These are phyloP conservation scores for Panthera leo DNA, from an alignment of 2,113 vertebrate genomes.

Conservation along the genomic window DNA sequence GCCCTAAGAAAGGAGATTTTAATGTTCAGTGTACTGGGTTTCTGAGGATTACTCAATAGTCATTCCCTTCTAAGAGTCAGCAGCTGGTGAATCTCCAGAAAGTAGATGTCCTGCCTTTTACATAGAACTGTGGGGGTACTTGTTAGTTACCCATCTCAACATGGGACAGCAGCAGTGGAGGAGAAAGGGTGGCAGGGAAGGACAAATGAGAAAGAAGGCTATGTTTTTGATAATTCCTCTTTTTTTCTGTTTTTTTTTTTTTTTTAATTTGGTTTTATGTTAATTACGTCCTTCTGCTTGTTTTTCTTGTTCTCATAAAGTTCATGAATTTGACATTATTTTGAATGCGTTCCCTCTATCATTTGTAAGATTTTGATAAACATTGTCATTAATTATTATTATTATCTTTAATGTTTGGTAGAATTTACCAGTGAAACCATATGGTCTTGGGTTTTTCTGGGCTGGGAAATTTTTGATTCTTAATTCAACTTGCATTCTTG, in stretches of 20 bases:
- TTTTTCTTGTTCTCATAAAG: neutral
- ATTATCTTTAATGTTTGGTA: neutral
- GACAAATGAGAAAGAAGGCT: neutral
- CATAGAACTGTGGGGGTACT: neutral
- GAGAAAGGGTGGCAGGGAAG: neutral
- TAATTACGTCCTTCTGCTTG: neutral
- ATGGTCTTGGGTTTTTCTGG: neutral
- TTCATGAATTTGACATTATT: neutral
- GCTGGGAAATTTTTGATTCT: neutral
- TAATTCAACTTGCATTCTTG: neutral
- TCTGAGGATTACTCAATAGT: neutral
- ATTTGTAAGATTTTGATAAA: neutral
- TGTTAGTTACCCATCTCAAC: neutral
- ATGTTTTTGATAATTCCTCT: neutral
- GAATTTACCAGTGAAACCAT: neutral
- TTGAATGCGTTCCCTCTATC: neutral
- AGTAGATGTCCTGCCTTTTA: too few species aligned
- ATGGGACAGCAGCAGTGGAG: neutral
- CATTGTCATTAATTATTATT: neutral
- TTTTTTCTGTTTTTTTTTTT: neutral
- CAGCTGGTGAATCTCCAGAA: neutral
- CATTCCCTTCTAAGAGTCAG: neutral
- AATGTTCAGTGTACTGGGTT: neutral
- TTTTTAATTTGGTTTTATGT: neutral
- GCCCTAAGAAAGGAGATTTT: neutral